Evolutionary conservation across 1,140 invertebrate species (phyloP).

Genomic region (Drosophila simulans): DNA sequence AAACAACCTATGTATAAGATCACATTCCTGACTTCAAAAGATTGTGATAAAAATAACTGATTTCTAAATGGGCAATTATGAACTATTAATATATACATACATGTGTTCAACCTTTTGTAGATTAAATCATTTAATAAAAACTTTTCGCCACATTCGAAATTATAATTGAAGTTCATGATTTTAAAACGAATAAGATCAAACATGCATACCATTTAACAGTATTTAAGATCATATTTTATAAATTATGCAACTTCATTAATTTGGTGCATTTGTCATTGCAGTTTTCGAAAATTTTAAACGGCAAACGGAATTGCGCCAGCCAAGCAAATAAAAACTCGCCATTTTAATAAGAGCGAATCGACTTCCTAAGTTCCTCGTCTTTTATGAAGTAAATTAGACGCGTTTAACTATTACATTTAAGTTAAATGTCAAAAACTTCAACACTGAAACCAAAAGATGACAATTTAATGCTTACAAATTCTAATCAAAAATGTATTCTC

Average conservation of each 20-base stretch:
- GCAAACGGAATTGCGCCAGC: constrained; percentile 49
- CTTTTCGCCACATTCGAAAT: too few species aligned
- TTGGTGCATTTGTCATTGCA: constrained; percentile 58
- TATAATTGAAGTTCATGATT: too few species aligned
- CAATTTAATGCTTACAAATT: too few species aligned
- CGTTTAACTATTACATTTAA: background rate
- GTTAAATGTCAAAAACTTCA: background rate
- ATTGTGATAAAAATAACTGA: too few species aligned
- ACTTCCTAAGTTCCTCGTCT: background rate
- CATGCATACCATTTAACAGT: background rate
- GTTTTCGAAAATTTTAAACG: constrained; percentile 49
- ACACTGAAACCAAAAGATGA: background rate
- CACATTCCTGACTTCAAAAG: too few species aligned
- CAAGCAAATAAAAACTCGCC: constrained; percentile 20
- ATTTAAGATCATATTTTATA: constrained; percentile 54
- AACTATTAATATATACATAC: too few species aligned
- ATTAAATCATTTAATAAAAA: too few species aligned
- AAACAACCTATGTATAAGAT: background rate
- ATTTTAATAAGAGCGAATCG: background rate
- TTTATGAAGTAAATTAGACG: background rate
- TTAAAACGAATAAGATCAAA: background rate
- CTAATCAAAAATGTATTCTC: too few species aligned
- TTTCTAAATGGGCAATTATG: too few species aligned
- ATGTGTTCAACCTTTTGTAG: too few species aligned
- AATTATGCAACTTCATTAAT: constrained; percentile 75